These are phyloP conservation scores for Perodicticus potto DNA, from an alignment of 2,797 vertebrate genomes.

Conservation along the genomic window DNA sequence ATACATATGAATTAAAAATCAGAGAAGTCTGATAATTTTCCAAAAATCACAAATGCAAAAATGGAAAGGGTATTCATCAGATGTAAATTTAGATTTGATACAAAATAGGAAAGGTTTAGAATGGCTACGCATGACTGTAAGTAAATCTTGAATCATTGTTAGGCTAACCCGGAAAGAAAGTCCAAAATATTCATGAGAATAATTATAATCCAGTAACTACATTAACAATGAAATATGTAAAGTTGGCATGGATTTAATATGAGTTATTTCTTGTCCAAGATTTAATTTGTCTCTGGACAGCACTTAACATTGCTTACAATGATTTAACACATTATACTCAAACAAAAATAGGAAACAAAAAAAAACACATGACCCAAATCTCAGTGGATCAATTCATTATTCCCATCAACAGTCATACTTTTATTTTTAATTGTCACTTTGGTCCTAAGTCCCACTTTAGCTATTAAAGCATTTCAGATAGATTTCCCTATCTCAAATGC, in stretches of 20 bases:
- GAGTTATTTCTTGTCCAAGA: background rate
- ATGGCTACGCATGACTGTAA: background rate
- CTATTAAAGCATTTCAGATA: background rate
- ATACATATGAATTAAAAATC: background rate
- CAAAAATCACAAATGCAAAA: background rate
- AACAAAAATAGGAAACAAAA: background rate
- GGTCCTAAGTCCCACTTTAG: background rate
- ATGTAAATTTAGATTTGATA: background rate
- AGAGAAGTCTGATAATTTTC: background rate
- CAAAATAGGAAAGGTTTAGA: background rate
- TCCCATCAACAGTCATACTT: background rate
- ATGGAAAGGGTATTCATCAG: background rate
- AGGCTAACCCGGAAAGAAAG: background rate
- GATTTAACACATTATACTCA: background rate
- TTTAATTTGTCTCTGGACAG: background rate
- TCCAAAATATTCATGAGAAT: background rate
- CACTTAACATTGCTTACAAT: background rate
- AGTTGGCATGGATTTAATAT: background rate
- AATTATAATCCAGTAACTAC: background rate
- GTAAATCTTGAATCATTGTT: background rate
- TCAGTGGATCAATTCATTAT: background rate
- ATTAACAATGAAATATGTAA: background rate
- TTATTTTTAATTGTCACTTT: background rate
- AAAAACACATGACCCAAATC: background rate
- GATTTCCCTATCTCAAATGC: background rate